Evolutionary conservation across 2,888 invertebrate genomes (phyloP), one percentile per base, ranked within the genome.

Genomic region (Abscondita cerata): DNA sequence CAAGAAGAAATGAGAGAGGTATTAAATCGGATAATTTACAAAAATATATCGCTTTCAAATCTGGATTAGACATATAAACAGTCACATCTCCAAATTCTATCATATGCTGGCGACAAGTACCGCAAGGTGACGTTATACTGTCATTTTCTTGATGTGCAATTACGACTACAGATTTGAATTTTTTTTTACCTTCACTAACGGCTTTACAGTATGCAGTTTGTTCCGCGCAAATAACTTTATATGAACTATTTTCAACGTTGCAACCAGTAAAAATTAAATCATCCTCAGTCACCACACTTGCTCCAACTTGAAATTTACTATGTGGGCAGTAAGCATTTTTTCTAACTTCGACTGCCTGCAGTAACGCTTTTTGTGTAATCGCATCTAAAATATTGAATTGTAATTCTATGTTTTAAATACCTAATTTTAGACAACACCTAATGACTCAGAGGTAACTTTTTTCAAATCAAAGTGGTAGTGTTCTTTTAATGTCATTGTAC

Each of bases 191-290:
- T 67, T 92, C 90, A 54, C 93, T 90, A 0, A 98, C 87, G 0
- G 96, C 96, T 74, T 91, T 92, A 0, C 85, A 87, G 1, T 94
- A 83, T 0, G 96, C 97, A 0, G 90, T 86, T 44, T 95, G 84
- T 78, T 98, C 98, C 0, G 98, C 98, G 81, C 98, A 98, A 46
- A 93, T 86, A 0, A 87, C 81, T 0, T 92, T 87, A 0, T 92
- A 87, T 0, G 94, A 89, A 0, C 88, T 86, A 78, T 95, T 98
- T 80, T 99, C 98, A 13, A 98, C 89, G 76, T 99, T 99, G 76
- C 95, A 95, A 1, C 97, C 97, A 56, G 84, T 83, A 59, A 84
- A 84, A 59, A 90, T 84, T 1, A 81, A 82, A 1, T 89, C 92
- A 68, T 90, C 87, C 53, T 85, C 84, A 8, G 91, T 89, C 36